Percentiles rank a stretch among this genome's conserved stretches.
phyloP scores from a whole-genome alignment of 2,888 invertebrate species.

The Drosophila lacicola region DNA sequence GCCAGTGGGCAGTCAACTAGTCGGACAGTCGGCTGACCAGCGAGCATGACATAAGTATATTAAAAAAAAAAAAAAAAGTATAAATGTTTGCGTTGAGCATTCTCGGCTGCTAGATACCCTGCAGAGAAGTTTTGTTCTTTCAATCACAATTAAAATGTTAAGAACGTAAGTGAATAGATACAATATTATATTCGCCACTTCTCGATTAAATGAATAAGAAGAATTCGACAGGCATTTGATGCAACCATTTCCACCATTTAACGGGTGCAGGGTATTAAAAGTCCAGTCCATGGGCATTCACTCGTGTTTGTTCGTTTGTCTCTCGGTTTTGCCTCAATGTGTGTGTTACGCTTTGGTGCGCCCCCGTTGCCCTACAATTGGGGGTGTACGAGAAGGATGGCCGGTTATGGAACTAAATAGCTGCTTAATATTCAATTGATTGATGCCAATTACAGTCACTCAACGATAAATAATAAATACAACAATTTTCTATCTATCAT shows the following conservation, averaged over 20 bases:
- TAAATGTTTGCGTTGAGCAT: background rate
- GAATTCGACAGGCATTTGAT: background rate
- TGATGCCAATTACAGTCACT: background rate
- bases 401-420: conserved; percentile 6
- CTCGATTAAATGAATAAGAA: too few relatives aligned
- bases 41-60: conserved; percentile 58
- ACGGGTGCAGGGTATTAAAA: conserved; percentile 17
- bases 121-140: background rate
- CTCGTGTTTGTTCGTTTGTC: conserved; percentile 32
- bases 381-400: conserved; percentile 8
- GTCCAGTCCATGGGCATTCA: conserved; percentile 40
- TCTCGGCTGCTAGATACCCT: conserved; percentile 8
- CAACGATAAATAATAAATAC: background rate
- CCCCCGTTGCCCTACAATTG: conserved; percentile 36
- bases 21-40: conserved; percentile 35
- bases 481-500: background rate
- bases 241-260: conserved; percentile 5
- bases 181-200: too few relatives aligned
- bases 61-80: background rate
- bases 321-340: conserved; percentile 8
- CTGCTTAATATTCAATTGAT: conserved; percentile 7
- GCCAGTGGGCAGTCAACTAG: conserved; percentile 58
- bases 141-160: too few relatives aligned
- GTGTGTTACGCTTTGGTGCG: conserved; percentile 60
- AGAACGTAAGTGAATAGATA: too few relatives aligned